These are phyloP conservation scores for Taurulus bubalis DNA, from an alignment of 2,113 vertebrate species.

Conservation along the genomic window DNA sequence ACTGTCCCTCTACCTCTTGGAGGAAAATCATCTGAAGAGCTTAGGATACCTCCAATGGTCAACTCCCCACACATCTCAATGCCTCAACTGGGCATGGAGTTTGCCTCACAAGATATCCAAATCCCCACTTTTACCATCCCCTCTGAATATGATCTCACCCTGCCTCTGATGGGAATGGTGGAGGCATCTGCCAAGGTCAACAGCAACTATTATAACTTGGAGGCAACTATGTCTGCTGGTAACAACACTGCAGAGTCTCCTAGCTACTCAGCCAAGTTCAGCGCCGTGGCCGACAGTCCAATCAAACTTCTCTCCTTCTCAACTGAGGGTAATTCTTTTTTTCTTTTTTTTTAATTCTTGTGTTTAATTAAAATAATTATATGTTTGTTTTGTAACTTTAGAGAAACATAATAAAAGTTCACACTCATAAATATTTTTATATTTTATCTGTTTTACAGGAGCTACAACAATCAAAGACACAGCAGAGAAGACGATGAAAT, in stretches of 20 bases:
- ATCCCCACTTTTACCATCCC: conserved; percentile 88
- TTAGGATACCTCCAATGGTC: conserved; percentile 79
- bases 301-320: conserved; percentile 87
- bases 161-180: conserved; percentile 87
- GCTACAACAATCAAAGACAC: conserved; percentile 80
- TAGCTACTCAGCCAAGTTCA: conserved; percentile 79
- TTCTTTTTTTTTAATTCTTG: not conserved
- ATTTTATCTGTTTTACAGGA: conserved; percentile 79
- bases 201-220: conserved; percentile 93
- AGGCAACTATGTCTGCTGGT: conserved; percentile 81
- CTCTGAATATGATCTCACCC: conserved; percentile 77
- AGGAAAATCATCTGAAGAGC: conserved; percentile 87
- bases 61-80: conserved; percentile 81
- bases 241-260: conserved; percentile 81
- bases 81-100: conserved; percentile 80
- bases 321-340: conserved; percentile 84
- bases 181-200: conserved; percentile 86
- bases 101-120: conserved; percentile 80
- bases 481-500: conserved; percentile 67
- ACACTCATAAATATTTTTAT: conserved; percentile 15
- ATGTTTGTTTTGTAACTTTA: not conserved
- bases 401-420: not conserved
- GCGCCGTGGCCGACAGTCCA: conserved; percentile 80
- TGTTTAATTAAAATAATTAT: not conserved
- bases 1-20: conserved; percentile 89